Conservation (phyloP, 2,797 vertebrate species). For the Brachyalestes nurse region DNA sequence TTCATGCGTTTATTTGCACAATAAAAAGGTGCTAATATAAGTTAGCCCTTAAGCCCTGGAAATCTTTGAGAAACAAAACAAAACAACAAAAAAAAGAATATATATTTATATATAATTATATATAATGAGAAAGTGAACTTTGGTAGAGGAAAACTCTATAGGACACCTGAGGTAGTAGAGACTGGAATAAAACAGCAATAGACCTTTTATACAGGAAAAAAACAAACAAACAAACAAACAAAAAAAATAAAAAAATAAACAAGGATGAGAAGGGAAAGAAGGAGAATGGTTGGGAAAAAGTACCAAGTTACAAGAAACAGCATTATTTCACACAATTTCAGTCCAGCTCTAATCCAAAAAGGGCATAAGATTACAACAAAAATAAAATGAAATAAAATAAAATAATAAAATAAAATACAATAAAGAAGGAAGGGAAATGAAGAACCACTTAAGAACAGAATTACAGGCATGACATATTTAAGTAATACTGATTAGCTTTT, state of each 20-base stretch:
- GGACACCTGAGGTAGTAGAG: slow-evolving; percentile 95
- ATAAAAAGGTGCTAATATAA: slow-evolving; percentile 88
- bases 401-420: slow-evolving; percentile 78
- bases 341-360: slow-evolving; percentile 90
- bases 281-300: slow-evolving; percentile 56
- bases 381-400: slow-evolving; percentile 50
- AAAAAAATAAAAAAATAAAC: slow-evolving; percentile 25
- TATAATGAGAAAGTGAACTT: slow-evolving; percentile 89
- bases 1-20: slow-evolving; percentile 86
- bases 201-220: slow-evolving; percentile 82
- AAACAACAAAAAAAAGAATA: slow-evolving; percentile 67
- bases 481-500: slow-evolving; percentile 90
- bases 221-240: slow-evolving; percentile 39
- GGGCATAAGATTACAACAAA: slow-evolving; percentile 84
- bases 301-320: slow-evolving; percentile 88
- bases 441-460: slow-evolving; percentile 76
- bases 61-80: slow-evolving; percentile 74
- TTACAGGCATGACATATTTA: slow-evolving; percentile 79
- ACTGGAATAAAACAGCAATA: slow-evolving; percentile 92
- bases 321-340: slow-evolving; percentile 87
- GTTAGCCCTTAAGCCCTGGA: slow-evolving; percentile 92
- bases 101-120: slow-evolving; percentile 70
- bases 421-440: slow-evolving; percentile 77
- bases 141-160: slow-evolving; percentile 92
- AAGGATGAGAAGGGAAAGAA: not conserved